Percentiles rank a stretch among this genome's conserved stretches.
Evolutionary conservation across 2,113 vertebrate genomes (phyloP).

Genomic region (Tichodroma muraria): DNA sequence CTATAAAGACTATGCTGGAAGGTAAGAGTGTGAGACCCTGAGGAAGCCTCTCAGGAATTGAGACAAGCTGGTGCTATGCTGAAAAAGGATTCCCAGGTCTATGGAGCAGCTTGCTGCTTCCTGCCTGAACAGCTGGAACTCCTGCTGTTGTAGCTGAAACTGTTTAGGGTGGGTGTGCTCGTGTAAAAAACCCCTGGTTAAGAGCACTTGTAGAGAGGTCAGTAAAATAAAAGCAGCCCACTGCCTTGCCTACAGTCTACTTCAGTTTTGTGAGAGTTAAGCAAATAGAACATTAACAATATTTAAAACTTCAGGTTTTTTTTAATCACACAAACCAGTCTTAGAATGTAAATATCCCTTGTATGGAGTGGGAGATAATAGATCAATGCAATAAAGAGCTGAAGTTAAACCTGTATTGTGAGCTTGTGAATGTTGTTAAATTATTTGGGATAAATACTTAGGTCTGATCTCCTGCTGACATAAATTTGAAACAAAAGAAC

Average conservation of each 20-base stretch:
- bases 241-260: neutral
- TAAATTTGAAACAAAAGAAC: conserved; percentile 38
- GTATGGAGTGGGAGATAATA: neutral
- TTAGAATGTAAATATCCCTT: neutral
- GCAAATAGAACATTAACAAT: neutral
- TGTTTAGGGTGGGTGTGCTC: neutral
- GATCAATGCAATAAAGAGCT: neutral
- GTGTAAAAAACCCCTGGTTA: neutral
- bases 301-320: neutral
- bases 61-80: neutral
- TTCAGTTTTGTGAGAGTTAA: neutral
- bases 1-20: conserved; percentile 99
- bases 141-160: neutral
- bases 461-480: conserved; percentile 31
- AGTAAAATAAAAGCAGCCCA: neutral
- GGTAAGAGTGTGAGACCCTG: conserved; percentile 68
- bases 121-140: neutral
- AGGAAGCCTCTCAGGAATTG: neutral
- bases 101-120: neutral
- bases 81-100: neutral
- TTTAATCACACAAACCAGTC: neutral
- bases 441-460: conserved; percentile 18
- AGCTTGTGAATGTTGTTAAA: neutral
- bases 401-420: neutral
- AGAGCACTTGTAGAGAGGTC: neutral